Evolutionary conservation across 2,797 vertebrate species (phyloP).

Genomic region (Manis pentadactyla): DNA sequence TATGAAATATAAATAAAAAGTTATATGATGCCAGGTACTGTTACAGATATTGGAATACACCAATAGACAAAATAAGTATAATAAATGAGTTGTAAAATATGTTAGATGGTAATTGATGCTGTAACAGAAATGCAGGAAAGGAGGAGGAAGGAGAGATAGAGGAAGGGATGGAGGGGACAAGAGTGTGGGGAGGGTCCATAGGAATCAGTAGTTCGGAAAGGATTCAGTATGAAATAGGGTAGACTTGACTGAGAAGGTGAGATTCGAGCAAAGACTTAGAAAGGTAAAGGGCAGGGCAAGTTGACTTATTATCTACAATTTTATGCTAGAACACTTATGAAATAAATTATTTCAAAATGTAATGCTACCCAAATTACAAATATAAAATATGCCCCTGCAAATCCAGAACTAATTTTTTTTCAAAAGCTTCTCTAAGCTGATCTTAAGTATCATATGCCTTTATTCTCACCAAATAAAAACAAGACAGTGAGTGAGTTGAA

Average conservation of each 20-base stretch:
- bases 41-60: not conserved
- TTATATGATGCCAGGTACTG: not conserved
- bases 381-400: not conserved
- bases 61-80: not conserved
- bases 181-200: not conserved
- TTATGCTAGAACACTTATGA: not conserved
- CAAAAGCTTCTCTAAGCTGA: not conserved
- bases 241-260: not conserved
- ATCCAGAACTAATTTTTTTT: not conserved
- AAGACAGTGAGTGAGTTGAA: not conserved
- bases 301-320: not conserved
- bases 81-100: not conserved
- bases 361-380: not conserved
- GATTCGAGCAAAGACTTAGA: not conserved
- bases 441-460: not conserved
- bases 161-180: not conserved
- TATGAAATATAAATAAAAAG: constrained; percentile 9
- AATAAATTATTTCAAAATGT: not conserved
- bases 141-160: not conserved
- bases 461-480: not conserved
- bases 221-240: not conserved
- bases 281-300: not conserved
- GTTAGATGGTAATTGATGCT: not conserved
- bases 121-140: not conserved
- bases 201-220: not conserved